Percentiles rank a stretch among this genome's conserved stretches.
Conservation (phyloP, 1,140 invertebrate genomes). For the Melanaphis sacchari region DNA sequence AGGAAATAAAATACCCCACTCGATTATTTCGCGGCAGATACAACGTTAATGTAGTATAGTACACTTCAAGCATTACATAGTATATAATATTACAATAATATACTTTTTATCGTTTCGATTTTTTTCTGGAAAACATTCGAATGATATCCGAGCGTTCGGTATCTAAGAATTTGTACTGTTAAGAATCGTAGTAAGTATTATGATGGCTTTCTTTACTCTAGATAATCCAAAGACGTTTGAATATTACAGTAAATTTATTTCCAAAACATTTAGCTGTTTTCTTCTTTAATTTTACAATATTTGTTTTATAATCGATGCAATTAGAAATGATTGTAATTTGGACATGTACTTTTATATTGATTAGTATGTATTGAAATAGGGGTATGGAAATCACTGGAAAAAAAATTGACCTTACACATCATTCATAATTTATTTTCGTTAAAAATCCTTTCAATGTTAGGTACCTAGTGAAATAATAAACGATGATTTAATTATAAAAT, state of each 20-base stretch:
- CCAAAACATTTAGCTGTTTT: background rate
- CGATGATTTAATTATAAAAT: background rate
- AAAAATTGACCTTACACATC: background rate
- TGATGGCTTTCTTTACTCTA: background rate
- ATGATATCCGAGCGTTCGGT: too few relatives aligned
- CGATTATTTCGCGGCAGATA: background rate
- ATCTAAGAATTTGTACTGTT: background rate
- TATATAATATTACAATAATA: background rate
- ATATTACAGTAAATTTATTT: background rate
- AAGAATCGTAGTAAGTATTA: background rate
- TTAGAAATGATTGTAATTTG: background rate
- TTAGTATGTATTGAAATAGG: background rate
- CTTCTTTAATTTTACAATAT: background rate
- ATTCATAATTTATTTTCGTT: background rate
- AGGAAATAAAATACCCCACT: background rate
- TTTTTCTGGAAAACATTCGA: background rate
- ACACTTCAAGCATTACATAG: background rate
- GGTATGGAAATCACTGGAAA: background rate
- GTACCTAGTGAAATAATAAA: conserved; percentile 6
- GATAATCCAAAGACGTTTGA: too few relatives aligned
- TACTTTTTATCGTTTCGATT: background rate
- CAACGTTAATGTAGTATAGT: background rate
- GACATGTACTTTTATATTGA: background rate
- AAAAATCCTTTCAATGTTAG: background rate
- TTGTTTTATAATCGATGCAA: background rate